Percentiles rank a stretch among this genome's conserved stretches.
Evolutionary conservation across 2,113 vertebrate genomes (phyloP).

Genomic region (Nycticebus coucang): DNA sequence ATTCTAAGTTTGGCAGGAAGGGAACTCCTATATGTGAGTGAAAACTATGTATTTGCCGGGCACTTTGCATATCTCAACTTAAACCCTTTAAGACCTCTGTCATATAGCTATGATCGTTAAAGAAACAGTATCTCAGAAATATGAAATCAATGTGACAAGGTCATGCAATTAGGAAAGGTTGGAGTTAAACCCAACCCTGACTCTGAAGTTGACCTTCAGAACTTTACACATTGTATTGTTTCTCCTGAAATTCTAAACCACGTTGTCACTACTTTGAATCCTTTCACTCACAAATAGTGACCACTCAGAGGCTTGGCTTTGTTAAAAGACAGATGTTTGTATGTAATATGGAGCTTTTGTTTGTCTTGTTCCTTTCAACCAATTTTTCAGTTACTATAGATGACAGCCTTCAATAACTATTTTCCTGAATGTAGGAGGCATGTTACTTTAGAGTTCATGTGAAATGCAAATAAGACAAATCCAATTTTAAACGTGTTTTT

Average conservation of each 20-base stretch:
- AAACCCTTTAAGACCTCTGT: background rate
- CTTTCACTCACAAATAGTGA: background rate
- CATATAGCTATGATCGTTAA: background rate
- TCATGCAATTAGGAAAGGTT: background rate
- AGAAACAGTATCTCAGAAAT: background rate
- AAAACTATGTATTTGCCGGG: background rate
- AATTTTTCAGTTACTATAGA: background rate
- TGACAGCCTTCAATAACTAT: constrained; percentile 19
- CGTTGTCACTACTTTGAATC: background rate
- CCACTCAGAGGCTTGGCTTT: background rate
- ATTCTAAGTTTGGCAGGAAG: background rate
- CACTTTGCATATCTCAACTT: background rate
- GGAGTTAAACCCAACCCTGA: background rate
- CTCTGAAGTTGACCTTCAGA: background rate
- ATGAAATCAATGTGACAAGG: background rate
- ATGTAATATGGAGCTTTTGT: background rate
- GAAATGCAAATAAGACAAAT: constrained; percentile 82
- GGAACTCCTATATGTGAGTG: background rate
- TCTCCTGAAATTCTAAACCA: background rate
- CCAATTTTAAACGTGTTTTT: constrained; percentile 71
- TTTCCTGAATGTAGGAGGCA: constrained; percentile 64
- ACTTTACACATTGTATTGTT: accelerated
- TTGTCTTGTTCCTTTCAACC: constrained; percentile 22
- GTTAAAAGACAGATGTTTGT: background rate
- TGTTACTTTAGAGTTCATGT: constrained; percentile 73